These are phyloP conservation scores for Petrocephalus microphthalmus DNA, from an alignment of 2,113 vertebrate genomes.

Conservation along the genomic window DNA sequence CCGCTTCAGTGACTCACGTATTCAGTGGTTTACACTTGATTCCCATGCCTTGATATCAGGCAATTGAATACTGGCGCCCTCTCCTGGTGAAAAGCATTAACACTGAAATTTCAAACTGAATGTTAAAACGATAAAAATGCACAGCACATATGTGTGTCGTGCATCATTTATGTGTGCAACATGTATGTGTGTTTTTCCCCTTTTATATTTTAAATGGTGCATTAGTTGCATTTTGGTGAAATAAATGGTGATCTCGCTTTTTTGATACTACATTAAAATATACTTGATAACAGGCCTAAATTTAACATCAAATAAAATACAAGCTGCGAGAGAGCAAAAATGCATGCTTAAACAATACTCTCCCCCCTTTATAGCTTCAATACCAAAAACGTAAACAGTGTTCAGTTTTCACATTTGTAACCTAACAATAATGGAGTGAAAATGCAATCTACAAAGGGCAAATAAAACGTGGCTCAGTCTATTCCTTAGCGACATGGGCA, in stretches of 20 bases:
- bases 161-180: too few relatives aligned
- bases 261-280: not conserved
- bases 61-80: not conserved
- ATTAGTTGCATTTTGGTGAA: not conserved
- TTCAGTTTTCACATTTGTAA: not conserved
- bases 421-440: not conserved
- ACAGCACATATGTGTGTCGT: not conserved
- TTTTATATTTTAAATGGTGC: too few relatives aligned
- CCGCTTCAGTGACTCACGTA: too few relatives aligned
- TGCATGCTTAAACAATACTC: not conserved
- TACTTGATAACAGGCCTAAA: not conserved
- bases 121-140: not conserved
- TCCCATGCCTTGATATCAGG: not conserved
- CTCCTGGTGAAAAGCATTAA: not conserved
- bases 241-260: not conserved
- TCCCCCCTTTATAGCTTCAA: not conserved
- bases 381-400: not conserved
- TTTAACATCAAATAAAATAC: not conserved
- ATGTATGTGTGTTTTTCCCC: too few relatives aligned
- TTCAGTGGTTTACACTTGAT: not conserved
- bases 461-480: not conserved
- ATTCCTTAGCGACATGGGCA: not conserved
- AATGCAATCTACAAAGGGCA: not conserved
- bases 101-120: not conserved
- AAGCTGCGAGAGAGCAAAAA: not conserved